Percentiles rank a stretch among this genome's conserved stretches.
These are phyloP conservation scores for Daktulosphaira vitifoliae DNA, from an alignment of 1,140 invertebrate species.

Conservation along the genomic window DNA sequence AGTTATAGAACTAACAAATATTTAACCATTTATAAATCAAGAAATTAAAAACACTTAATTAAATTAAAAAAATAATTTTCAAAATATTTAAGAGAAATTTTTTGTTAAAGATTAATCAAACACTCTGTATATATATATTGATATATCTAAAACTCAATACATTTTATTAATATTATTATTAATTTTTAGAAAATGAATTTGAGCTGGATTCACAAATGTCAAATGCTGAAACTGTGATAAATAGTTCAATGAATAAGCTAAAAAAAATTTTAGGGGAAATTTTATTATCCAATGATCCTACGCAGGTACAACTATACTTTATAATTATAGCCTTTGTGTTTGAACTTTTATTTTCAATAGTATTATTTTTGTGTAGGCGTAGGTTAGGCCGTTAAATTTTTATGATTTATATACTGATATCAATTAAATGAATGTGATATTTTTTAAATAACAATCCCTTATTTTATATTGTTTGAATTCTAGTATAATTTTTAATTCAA, in stretches of 20 bases:
- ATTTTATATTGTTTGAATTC: constrained; percentile 18
- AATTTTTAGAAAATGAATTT: constrained; percentile 21
- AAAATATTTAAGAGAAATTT: background rate
- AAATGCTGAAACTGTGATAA: constrained; percentile 18
- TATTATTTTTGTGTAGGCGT: background rate
- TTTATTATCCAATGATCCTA: constrained; percentile 23
- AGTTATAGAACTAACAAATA: too few relatives aligned
- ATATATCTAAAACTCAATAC: too few relatives aligned
- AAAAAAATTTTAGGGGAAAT: constrained; percentile 22
- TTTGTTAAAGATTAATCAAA: background rate
- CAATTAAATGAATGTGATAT: constrained; percentile 28
- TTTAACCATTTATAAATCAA: too few relatives aligned
- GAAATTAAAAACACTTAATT: too few relatives aligned
- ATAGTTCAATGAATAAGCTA: constrained; percentile 24
- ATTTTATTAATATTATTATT: too few relatives aligned
- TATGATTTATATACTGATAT: background rate
- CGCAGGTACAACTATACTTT: constrained; percentile 31
- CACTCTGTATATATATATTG: too few relatives aligned
- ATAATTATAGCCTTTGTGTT: constrained; percentile 25
- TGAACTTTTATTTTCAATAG: constrained; percentile 21
- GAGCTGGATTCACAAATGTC: constrained; percentile 23
- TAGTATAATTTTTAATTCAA: too few relatives aligned
- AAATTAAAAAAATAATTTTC: too few relatives aligned
- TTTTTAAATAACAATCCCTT: background rate
- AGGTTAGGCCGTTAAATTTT: constrained; percentile 14